Base-by-base conservation (phyloP, 2,113 vertebrate species). In the Galeopterus variegatus region DNA sequence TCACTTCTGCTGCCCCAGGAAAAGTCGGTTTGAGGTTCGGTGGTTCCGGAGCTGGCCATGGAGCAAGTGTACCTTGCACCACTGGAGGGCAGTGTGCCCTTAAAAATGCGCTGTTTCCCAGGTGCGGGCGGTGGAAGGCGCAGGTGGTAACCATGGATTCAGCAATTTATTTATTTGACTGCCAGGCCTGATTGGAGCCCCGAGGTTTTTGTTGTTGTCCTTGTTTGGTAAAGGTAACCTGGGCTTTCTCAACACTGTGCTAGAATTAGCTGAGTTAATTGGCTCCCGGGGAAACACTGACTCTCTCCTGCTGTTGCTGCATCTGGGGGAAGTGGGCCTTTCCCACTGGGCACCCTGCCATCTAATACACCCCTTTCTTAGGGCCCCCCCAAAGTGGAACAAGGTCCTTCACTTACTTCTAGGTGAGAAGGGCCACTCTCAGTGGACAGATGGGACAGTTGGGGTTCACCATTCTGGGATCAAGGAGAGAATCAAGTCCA, bases 81-180 rank as follows among this genome's bases (percentile, higher is more conserved):
- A 54, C 96, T 96, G 58, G 98, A 58, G 97, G 96, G 96, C 97
- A 88, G 91, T 88, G 96, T 48, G 88, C 45, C 12, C 10, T 13
- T 28, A 97, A 12, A 87, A 96, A 97, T 93, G 79, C 17, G 13
- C 41, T 6, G 36, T 11, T 24, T 54, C n/a, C 80, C 17, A 1
- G 82, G 1, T 4, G 33, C 21, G 33, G 1, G 26, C 0, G 5
- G 54, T 1, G 48, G 11, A 24, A 23, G 45, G 62, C 8, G 14
- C 82, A 0, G 79, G 18, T 1, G 36, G 41, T 36, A 10, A 64
- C 56, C 7, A 0, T 1, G 65, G 76, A 7, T 48, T 58, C 81
- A 10, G 41, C 2, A 31, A 18, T n/a, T 33, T 60, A 70, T 33
- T 81, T 60, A 26, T 17, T 21, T 24, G 62, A 45, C 8, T 1